Evolutionary conservation across 2,113 vertebrate species (phyloP).

Genomic region (Callocephalon fimbriatum): DNA sequence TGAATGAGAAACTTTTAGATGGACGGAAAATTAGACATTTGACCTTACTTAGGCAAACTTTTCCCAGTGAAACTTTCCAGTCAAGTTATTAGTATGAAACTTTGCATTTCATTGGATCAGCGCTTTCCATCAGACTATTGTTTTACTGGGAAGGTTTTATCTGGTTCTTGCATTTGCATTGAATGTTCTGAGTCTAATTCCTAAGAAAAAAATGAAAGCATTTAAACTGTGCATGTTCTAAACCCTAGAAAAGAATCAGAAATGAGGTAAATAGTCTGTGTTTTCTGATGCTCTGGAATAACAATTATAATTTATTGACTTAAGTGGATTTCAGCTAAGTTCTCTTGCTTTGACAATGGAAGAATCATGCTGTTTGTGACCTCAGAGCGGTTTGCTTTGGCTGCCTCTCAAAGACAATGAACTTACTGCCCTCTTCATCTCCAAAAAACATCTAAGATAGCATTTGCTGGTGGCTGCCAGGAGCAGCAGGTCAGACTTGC

Average conservation of each 20-base stretch:
- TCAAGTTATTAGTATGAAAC: background rate
- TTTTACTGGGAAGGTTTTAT: background rate
- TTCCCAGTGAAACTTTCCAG: background rate
- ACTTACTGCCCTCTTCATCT: background rate
- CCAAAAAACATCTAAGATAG: background rate
- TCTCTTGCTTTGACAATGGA: background rate
- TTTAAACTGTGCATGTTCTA: background rate
- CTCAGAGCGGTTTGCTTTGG: background rate
- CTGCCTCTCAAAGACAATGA: background rate
- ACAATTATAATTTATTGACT: background rate
- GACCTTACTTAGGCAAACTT: background rate
- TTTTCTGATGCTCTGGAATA: background rate
- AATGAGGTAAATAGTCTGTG: background rate
- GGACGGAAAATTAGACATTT: background rate
- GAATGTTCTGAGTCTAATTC: background rate
- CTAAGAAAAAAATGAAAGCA: background rate
- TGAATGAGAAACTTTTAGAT: background rate
- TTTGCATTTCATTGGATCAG: background rate
- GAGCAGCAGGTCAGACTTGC: background rate
- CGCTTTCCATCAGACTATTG: background rate
- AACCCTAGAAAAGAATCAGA: background rate
- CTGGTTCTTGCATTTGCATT: background rate
- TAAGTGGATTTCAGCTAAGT: background rate
- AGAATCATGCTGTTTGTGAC: background rate
- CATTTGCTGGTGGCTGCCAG: background rate